phyloP scores from a whole-genome alignment of 1,140 invertebrate genomes.

The Archivesica marissinica region DNA sequence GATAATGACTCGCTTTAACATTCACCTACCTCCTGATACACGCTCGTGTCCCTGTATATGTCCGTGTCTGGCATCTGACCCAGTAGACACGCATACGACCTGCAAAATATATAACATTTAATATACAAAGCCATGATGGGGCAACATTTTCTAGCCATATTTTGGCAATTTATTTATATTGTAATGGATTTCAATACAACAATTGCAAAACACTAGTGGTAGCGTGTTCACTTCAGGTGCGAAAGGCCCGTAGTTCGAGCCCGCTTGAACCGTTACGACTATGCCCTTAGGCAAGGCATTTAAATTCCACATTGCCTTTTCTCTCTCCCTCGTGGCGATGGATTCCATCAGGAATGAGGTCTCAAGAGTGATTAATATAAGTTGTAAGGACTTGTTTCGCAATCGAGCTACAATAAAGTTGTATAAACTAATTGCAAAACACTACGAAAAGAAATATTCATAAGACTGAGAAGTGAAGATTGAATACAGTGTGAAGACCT shows the following conservation, averaged over 20 bases:
- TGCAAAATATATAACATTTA: constrained; percentile 50
- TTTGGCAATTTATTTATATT: not conserved
- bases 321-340: no score
- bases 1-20: no score
- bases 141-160: not conserved
- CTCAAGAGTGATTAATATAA: no score
- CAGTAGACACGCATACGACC: constrained; percentile 79
- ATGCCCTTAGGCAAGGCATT: no score
- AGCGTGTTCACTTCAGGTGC: no score
- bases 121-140: not conserved
- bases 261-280: no score
- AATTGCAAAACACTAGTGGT: not conserved
- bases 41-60: constrained; percentile 80
- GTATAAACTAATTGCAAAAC: no score
- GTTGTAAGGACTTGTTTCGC: no score
- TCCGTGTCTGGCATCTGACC: constrained; percentile 82
- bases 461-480: not conserved
- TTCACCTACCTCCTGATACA: constrained; percentile 80
- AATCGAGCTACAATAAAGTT: no score
- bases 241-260: no score
- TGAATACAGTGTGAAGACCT: not conserved
- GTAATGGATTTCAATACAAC: not conserved
- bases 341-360: no score
- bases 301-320: no score
- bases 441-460: not conserved